phyloP scores from a whole-genome alignment of 2,113 vertebrate genomes.

The Theropithecus gelada region DNA sequence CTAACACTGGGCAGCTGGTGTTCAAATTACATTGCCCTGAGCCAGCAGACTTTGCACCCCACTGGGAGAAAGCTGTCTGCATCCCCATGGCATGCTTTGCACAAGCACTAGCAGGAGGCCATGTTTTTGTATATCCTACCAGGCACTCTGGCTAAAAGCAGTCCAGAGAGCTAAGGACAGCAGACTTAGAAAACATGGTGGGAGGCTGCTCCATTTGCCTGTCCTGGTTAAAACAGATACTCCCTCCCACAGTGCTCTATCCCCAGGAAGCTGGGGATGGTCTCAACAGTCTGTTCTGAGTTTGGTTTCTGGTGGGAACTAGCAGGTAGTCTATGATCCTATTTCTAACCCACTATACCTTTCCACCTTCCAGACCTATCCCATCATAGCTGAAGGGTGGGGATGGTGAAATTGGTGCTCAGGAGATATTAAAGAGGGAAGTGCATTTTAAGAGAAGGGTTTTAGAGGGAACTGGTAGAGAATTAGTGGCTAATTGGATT shows the following conservation, averaged over 20 bases:
- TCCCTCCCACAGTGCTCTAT: neutral
- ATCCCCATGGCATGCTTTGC: fast-evolving
- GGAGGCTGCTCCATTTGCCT: fast-evolving
- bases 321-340: neutral
- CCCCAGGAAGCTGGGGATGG: neutral
- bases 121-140: neutral
- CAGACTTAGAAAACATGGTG: neutral
- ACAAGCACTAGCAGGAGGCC: neutral
- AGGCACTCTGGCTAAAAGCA: neutral
- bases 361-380: neutral
- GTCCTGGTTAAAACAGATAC: neutral
- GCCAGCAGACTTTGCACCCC: neutral
- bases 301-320: neutral
- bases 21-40: neutral
- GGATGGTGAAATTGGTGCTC: neutral
- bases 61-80: neutral
- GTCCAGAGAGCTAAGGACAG: neutral
- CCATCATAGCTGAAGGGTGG: neutral
- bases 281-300: neutral
- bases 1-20: neutral
- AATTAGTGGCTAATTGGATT: neutral
- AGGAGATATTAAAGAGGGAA: neutral
- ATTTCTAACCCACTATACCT: neutral
- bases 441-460: neutral
- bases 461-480: neutral